Conservation (phyloP, 1,140 invertebrate species). For the Polypedilum pembai region DNA sequence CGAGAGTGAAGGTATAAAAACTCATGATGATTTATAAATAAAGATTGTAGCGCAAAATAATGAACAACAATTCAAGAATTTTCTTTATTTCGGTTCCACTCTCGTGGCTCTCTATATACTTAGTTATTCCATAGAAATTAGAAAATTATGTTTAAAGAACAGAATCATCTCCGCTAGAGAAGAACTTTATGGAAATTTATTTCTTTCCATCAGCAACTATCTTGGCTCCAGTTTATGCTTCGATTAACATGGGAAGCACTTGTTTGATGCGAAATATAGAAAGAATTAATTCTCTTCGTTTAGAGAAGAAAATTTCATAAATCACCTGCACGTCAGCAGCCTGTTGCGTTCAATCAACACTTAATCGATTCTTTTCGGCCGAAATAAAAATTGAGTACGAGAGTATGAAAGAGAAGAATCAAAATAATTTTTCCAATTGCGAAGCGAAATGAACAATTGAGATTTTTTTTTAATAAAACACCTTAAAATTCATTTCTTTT, state of each 20-base stretch:
- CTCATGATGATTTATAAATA: not conserved
- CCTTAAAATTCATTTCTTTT: not conserved
- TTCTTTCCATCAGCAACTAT: not conserved
- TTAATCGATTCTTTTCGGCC: slow-evolving; percentile 3
- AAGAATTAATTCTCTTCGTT: not conserved
- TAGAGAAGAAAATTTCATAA: not conserved
- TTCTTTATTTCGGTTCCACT: slow-evolving; percentile 12
- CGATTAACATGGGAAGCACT: slow-evolving; percentile 22
- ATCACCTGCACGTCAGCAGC: slow-evolving; percentile 15
- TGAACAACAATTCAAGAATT: slow-evolving; percentile 24
- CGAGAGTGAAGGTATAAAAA: not conserved
- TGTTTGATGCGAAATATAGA: not conserved
- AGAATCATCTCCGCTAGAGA: slow-evolving; percentile 11
- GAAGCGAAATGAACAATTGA: not conserved
- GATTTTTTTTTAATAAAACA: too few relatives aligned
- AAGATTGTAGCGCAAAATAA: not conserved
- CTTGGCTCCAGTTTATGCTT: not conserved
- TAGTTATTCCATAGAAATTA: slow-evolving; percentile 14
- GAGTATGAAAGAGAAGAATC: not conserved
- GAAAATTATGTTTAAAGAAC: slow-evolving; percentile 22
- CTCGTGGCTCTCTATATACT: not conserved
- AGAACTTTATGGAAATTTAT: slow-evolving; percentile 6
- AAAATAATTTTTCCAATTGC: not conserved
- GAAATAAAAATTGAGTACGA: not conserved
- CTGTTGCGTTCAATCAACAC: slow-evolving; percentile 4